Base-by-base conservation (phyloP, 2,888 invertebrate species). In the Eupithecia subumbrata region DNA sequence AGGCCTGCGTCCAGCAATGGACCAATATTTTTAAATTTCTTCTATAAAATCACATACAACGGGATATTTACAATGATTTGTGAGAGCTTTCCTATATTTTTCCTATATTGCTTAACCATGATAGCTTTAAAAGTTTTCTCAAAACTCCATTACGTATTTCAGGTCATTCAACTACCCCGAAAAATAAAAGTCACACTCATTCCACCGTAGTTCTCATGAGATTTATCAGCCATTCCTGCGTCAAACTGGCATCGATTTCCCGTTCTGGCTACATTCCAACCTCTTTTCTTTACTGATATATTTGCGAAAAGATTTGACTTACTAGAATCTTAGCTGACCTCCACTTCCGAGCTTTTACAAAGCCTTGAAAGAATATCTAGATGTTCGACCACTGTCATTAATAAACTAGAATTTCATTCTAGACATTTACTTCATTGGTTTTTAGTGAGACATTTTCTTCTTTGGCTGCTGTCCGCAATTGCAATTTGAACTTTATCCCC, bases 171-270 rank as follows among this genome's bases (percentile, higher is more conserved):
- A 64, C 64, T 64, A 34, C 64, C 18, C 34, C 63, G 8, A 72
- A 75, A 37, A 30, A 82, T 80, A 86, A 82, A 84, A 71, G 43
- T 85, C 82, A 75, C 77, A 71, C 74, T 76, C 75, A 79, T 79
- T 79, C 76, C 45, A 75, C 43, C 74, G 74, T 70, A 83, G 84
- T 83, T 82, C 82, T 82, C 78, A 88, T 91, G 90, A 88, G 91
- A 92, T 92, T 91, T 90, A 87, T 85, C 83, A 81, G 83, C 80
- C 88, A 91, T 92, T 92, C 91, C 87, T 85, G 86, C 87, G 84
- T 92, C 93, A 93, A 93, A 91, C 89, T 88, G 56, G 85, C 88
- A 92, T 92, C 89, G 92, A 92, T 92, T 92, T 89, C 87, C 85
- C 83, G 80, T 84, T 79, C 88, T 93, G 93, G 93, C 92, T 87